Base-by-base conservation (phyloP, 1,140 invertebrate genomes). In the Euglossa dilemma region DNA sequence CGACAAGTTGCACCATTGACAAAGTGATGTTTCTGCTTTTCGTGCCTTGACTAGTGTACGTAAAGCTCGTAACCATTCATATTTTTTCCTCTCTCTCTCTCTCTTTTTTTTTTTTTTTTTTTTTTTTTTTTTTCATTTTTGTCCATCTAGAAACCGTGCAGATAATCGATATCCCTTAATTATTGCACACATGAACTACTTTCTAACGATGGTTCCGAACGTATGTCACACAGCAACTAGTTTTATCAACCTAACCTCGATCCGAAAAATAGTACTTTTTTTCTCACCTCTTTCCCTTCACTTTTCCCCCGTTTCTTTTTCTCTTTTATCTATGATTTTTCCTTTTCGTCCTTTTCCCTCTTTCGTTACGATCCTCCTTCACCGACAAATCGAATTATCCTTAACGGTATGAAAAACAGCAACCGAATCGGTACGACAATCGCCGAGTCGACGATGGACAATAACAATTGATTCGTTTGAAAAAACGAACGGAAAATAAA, bases 11-110 rank as follows among this genome's bases (percentile, higher is more conserved):
- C 91, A 91, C 88, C 85, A 91, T 88, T 91, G 90, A 91, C 86
- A 90, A 92, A 86, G 76, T 80, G 80, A 90, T 90, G 85, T 90
- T 90, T 88, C 91, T 91, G 87, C 85, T 84, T 87, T 87, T 90
- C 83, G 81, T 85, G 83, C 67, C 70, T 91, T 89, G 89, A 93
- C 90, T 91, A 92, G 89, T 90, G 88, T 86, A 88, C 82, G 69
- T 92, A 92, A 92, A 92, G 88, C 90, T 92, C 86, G 86, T 91
- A 90, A 89, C 84, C 80, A 86, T 86, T 86, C 54, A 75, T 63
- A 75, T 63, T 43, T 18, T 23, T 47, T 76, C 43, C 47, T 36
- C 47, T 14, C n/a, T 52, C 20, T 66, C 6, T 45, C 16, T 66
- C 36, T 12, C 11, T 25, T 5, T 20, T 14, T 47, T 16, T 50